Evolutionary conservation across 2,113 vertebrate species (phyloP), one percentile per base, ranked within the genome.

Genomic region (Rallus limicola): DNA sequence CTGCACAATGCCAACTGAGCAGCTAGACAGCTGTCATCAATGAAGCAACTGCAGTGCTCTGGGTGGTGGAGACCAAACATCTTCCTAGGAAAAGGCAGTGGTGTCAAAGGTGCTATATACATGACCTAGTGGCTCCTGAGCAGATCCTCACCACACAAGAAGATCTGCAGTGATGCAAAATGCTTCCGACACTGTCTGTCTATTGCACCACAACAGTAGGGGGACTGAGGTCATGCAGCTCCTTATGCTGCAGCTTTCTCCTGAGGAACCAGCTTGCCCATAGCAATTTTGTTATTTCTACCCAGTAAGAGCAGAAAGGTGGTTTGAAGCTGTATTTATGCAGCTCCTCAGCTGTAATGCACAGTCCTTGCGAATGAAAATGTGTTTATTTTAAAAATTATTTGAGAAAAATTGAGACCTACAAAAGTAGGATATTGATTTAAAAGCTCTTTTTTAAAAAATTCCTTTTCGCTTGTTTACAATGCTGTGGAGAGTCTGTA

Each of bases 401-500:
- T 88, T 83, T 75, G 42, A 91, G 53, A 64, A 62, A 17, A 93
- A 82, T 56, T 93, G n/a, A 12, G 5, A 18, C 59, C n/a, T 74
- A 50, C 34, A 84, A 65, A 92, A 92, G 86, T 53, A 48, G 81
- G 60, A 50, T 78, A 31, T 86, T 90, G 94, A 81, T 95, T 92
- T 78, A 29, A 90, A 88, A 80, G 16, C 10, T 5, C n/a, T 29
- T 53, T 68, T 56, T 19, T 15, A 17, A 33, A 46, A 44, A 46
- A 34, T 93, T 85, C 48, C 76, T 93, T 92, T 79, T 86, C 55
- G 59, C 64, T 67, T 75, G 25, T 77, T 94, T 96, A 94, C 56
- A 96, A 77, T 40, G n/a, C 59, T 46, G 20, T 25, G 71, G 23
- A 90, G 50, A 50, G 48, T 87, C 52, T 83, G 38, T 80, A 71